Evolutionary conservation across 2,113 vertebrate genomes (phyloP), one percentile per base, ranked within the genome.

Genomic region (Charadrius vociferus): DNA sequence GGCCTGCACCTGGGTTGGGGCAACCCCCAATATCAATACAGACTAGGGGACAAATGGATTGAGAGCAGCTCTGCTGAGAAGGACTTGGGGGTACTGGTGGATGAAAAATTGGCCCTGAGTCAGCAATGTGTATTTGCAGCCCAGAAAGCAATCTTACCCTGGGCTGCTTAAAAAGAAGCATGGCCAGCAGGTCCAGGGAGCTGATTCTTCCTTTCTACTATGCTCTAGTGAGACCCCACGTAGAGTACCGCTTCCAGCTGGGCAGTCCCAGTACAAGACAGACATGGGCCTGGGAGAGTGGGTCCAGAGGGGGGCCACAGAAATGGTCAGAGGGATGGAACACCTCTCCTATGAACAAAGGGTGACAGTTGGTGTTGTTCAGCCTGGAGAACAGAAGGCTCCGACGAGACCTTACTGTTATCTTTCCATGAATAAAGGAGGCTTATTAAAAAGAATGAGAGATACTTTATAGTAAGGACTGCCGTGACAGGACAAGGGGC

Each of bases 221-320:
- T 1, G 1, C 34, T 55, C 19, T 52, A 1, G 1, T 43, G 14
- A 71, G 34, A 36, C 24, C 14, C 14, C 23, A 45, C 9, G 7
- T 80, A 39, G 27, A 71, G 34, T 37, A 36, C 36, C 37, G 13
- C 24, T 15, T 52, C 32, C 65, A 79, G 7, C 14, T 79, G 16
- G 15, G 10, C 5, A 26, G 32, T 27, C 18, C 18, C 9, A 3
- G 27, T 18, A 62, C 13, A 32, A 43, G 63, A 49, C 16, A 29
- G 39, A 43, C 10, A 17, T 34, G 8, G 9, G 39, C 12, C 7
- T 37, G 37, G 21, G 6, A 14, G 8, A 47, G 14, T 16, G 10
- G 16, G 16, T 55, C 49, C 8, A 67, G 27, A 58, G 14, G 19
- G 49, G 2, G 14, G 12, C 12, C n/a, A 49, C 15, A 29, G 29